Percentiles rank a stretch among this genome's conserved stretches.
Evolutionary conservation across 2,888 invertebrate species (phyloP).

Genomic region (Coecobrya sp.): DNA sequence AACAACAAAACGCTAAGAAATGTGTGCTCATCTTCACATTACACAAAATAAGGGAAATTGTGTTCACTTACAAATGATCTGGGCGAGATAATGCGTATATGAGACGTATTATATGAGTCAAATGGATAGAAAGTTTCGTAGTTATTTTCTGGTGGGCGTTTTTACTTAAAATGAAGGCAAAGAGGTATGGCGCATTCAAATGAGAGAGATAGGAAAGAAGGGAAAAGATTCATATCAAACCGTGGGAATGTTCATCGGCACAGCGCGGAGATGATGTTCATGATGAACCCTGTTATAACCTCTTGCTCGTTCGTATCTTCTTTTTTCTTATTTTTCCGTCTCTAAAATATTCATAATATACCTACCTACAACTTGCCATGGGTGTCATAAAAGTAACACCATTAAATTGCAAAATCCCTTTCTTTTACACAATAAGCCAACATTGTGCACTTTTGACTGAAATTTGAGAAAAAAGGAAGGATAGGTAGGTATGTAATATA

Average conservation of each 20-base stretch:
- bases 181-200: conserved; percentile 71
- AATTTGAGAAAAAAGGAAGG: background rate
- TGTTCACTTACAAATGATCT: conserved; percentile 18
- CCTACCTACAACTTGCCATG: conserved; percentile 19
- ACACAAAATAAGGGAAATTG: background rate
- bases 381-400: conserved; percentile 68
- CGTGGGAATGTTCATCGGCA: conserved; percentile 81
- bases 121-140: conserved; percentile 31
- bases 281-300: conserved; percentile 76
- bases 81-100: background rate
- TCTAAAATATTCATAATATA: background rate
- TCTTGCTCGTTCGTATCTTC: conserved; percentile 30
- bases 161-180: conserved; percentile 56
- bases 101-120: background rate
- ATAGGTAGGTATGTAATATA: background rate
- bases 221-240: conserved; percentile 75
- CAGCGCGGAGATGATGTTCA: conserved; percentile 26
- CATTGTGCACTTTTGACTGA: background rate
- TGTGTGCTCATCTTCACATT: background rate
- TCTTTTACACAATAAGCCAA: background rate
- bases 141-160: conserved; percentile 71
- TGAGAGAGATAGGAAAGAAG: conserved; percentile 57
- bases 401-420: conserved; percentile 43
- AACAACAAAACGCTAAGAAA: background rate
- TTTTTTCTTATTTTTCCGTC: background rate